These are phyloP conservation scores for Bombus difficillimus DNA, from an alignment of 1,140 invertebrate genomes.

Conservation along the genomic window DNA sequence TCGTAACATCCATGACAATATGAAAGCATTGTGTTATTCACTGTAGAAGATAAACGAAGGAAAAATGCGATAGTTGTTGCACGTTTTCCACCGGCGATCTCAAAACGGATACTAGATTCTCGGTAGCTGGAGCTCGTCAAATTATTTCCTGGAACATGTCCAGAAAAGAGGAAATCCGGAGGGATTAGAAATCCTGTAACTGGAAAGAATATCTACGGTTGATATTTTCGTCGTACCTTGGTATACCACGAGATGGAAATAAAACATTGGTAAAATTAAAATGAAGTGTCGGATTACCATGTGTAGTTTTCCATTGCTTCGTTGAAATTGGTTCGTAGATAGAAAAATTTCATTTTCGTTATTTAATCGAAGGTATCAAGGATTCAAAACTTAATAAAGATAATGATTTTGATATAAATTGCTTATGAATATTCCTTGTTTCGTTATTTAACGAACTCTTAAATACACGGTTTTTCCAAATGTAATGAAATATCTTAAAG, in stretches of 20 bases:
- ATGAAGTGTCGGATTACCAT: not conserved
- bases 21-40: not conserved
- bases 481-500: too few species aligned
- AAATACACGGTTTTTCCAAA: too few species aligned
- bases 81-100: constrained; percentile 1
- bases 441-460: too few species aligned
- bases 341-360: too few species aligned
- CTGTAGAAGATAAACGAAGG: not conserved
- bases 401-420: too few species aligned
- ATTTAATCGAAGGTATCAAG: too few species aligned
- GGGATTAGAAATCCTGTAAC: constrained; percentile 6
- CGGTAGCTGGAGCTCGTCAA: not conserved
- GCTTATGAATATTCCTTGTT: too few species aligned
- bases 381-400: too few species aligned
- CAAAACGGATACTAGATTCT: not conserved
- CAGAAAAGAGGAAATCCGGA: not conserved
- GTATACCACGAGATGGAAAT: not conserved
- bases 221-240: not conserved
- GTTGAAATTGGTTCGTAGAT: too few species aligned
- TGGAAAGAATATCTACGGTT: not conserved
- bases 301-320: too few species aligned
- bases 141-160: constrained; percentile 27
- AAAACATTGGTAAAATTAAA: not conserved
- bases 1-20: not conserved
- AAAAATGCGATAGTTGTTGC: constrained; percentile 20